Evolutionary conservation across 37 sponge, comb jelly and placozoan genomes (phyloP).

Genomic region (Bolinopsis microptera): DNA sequence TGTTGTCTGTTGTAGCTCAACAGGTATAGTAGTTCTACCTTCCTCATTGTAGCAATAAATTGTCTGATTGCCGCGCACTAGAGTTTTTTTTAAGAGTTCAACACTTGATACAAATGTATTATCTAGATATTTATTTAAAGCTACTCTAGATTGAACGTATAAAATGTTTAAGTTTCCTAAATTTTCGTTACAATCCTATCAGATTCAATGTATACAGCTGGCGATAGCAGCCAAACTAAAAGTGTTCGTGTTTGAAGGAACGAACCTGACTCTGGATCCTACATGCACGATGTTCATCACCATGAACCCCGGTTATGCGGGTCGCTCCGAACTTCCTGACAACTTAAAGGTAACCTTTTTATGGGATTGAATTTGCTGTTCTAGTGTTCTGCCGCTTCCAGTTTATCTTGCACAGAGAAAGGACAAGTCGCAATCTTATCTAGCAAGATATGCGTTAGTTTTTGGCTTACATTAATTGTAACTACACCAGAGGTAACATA

Average conservation of each 20-base stretch:
- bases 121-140: too few relatives aligned
- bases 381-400: neutral
- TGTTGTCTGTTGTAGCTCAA: constrained; percentile 72
- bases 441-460: neutral
- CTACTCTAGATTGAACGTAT: too few relatives aligned
- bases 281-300: constrained; percentile 70
- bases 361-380: neutral
- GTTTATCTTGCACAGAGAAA: neutral
- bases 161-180: too few relatives aligned
- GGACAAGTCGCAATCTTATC: neutral
- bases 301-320: constrained; percentile 71
- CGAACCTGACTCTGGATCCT: constrained; percentile 63
- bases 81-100: too few relatives aligned
- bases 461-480: neutral
- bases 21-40: constrained; percentile 6
- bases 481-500: too few relatives aligned
- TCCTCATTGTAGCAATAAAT: too few relatives aligned
- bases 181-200: too few relatives aligned
- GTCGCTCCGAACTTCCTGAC: constrained; percentile 69
- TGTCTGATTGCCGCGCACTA: too few relatives aligned
- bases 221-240: constrained; percentile 56
- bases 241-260: constrained; percentile 70
- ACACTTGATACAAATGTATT: too few relatives aligned
- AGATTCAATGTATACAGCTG: constrained; percentile 69
- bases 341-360: constrained; percentile 70